Evolutionary conservation across 1,140 invertebrate genomes (phyloP), one percentile per base, ranked within the genome.

Genomic region (Neelides sp.): DNA sequence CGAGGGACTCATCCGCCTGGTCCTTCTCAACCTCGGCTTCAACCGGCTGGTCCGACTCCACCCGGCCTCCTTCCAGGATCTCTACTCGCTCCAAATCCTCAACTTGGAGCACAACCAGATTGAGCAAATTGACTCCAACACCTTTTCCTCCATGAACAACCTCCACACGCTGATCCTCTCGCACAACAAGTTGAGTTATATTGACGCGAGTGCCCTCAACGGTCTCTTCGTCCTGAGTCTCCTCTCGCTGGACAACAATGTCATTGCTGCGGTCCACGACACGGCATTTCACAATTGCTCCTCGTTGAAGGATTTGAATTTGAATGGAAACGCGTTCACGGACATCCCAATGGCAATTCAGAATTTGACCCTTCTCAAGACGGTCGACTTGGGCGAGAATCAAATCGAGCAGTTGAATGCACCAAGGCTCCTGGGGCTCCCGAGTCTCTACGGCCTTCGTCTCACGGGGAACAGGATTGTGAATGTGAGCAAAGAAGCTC

Each of bases 381-480:
- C 81, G 1, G 69, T 90, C 19, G 84, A 89, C 67, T 68, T 89
- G 39, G 83, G 83, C 27, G 82, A 86, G 63, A 89, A 90, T 67
- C 71, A 74, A 60, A 82, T 90, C 54, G 73, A 75, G 39, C 76
- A 74, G 46, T 67, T 93, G 48, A 78, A 83, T 53, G 79, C 84
- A 52, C 78, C 82, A 1, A 79, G 81, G 23, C 88, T 91, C 65
- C 75, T 80, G 48, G 85, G 86, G 3, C 76, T 92, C 69, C 77
- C 76, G 44, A 78, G 78, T 46, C 65, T 89, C 70, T 54, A 87
- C 80, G 86, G 85, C 0, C 67, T 94, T 27, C 72, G 86, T 12
- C 69, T 94, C 48, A 85, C 89, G 45, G 85, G 85, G 52, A 94
- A 94, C 71, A 80, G 81, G 62, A 71, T 94, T 52, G 81, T 84